These are phyloP conservation scores for Rallus limicola DNA, from an alignment of 2,113 vertebrate species.

Conservation along the genomic window DNA sequence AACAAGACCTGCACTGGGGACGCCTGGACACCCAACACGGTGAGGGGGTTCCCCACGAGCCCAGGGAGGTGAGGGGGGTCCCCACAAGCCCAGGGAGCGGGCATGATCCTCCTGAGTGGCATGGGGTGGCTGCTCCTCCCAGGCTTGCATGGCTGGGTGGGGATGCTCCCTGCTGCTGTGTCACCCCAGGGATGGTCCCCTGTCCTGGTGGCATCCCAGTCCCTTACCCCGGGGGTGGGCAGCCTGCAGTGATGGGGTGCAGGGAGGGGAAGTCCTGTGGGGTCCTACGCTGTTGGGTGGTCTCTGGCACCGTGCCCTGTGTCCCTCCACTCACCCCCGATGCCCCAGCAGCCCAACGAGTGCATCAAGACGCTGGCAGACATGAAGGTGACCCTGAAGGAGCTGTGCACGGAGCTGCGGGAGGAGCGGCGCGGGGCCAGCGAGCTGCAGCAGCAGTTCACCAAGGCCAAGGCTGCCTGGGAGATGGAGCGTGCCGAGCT, in stretches of 20 bases:
- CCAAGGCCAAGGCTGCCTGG: slow-evolving; percentile 95
- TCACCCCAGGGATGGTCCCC: neutral
- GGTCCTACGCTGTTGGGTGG: neutral
- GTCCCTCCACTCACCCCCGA: neutral
- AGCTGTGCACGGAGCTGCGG: slow-evolving; percentile 89
- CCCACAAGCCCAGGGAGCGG: neutral
- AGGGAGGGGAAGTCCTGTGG: neutral
- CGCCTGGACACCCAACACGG: slow-evolving; percentile 81
- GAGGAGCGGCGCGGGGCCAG: slow-evolving; percentile 89
- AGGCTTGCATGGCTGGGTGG: rapidly evolving
- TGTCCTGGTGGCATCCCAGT: neutral
- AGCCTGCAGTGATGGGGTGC: neutral
- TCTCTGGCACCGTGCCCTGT: rapidly evolving
- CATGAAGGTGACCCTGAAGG: slow-evolving; percentile 91
- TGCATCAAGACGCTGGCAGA: slow-evolving; percentile 89
- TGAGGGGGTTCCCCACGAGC: neutral
- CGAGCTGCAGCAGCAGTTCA: slow-evolving; percentile 96
- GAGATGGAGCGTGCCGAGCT: slow-evolving; percentile 92
- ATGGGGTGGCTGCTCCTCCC: neutral
- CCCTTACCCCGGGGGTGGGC: neutral
- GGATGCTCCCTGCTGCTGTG: neutral
- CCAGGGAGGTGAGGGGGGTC: neutral
- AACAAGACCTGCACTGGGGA: slow-evolving; percentile 83
- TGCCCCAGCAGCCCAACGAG: slow-evolving; percentile 81
- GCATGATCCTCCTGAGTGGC: neutral